Evolutionary conservation across 2,888 invertebrate species (phyloP), one percentile per base, ranked within the genome.

Genomic region (Mesorhabditis sp.): DNA sequence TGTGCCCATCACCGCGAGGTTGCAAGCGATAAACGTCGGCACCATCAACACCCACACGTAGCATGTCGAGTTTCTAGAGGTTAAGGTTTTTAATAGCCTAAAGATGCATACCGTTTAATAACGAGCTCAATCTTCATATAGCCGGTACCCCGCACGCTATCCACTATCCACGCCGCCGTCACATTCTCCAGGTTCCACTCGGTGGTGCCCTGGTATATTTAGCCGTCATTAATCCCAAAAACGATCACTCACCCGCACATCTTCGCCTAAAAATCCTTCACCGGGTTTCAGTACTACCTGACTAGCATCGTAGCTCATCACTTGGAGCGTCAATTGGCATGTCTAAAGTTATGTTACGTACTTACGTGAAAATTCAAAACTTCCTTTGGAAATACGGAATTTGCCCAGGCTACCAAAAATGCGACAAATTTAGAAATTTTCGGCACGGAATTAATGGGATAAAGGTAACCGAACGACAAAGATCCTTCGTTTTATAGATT

Each of bases 31-130:
- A n/a, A 50, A 50, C n/a, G 58, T 50, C 10, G 58, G 58, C 58
- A 50, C 58, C 58, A 50, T 50, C n/a, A 50, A n/a, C 7, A 50
- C 58, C 58, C 58, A 50, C n/a, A 50, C 58, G n/a, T 50, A 50
- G 58, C 58, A 50, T 13, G 58, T 50, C 10, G 58, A 50, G 58
- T 50, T 50, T 50, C 58, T 50, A 50, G n/a, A 28, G 28, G 2
- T 28, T 28, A 28, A 28, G 28, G 28, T 28, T 28, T 28, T 28
- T 28, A 28, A 50, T n/a, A 50, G 10, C 58, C 7, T 1, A 10
- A 50, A 50, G n/a, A 50, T 50, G 58, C 58, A 13, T n/a, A 50
- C 58, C 58, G 7, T n/a, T 50, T 50, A n/a, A 50, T 50, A n/a
- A 50, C 58, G n/a, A 50, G 7, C 58, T 50, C 58, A n/a, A 50